These are phyloP conservation scores for Sinella curviseta DNA, from an alignment of 1,140 invertebrate genomes.

Conservation along the genomic window DNA sequence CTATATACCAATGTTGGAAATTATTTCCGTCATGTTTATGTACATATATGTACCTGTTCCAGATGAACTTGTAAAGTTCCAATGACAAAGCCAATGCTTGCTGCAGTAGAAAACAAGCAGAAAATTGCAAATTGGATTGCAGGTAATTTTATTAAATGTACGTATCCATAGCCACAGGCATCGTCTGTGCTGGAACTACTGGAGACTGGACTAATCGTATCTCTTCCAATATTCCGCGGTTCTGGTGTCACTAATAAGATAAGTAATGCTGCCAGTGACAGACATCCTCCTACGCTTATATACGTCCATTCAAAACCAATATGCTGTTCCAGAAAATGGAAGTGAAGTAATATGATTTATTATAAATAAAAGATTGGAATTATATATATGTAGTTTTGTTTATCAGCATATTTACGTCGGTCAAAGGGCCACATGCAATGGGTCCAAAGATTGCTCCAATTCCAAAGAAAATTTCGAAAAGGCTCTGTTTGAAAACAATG, in stretches of 20 bases:
- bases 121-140: slow-evolving; percentile 67
- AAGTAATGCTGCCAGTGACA: slow-evolving; percentile 74
- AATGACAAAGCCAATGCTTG: slow-evolving; percentile 78
- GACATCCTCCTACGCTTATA: slow-evolving; percentile 72
- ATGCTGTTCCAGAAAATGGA: no score
- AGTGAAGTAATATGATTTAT: neutral
- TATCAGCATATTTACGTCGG: slow-evolving; percentile 56
- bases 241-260: slow-evolving; percentile 71
- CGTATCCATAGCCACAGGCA: slow-evolving; percentile 62
- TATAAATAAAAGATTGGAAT: neutral
- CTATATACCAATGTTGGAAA: neutral
- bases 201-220: no score
- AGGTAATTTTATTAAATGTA: slow-evolving; percentile 65
- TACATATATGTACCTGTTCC: slow-evolving; percentile 58
- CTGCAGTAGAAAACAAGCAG: slow-evolving; percentile 71
- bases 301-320: slow-evolving; percentile 86
- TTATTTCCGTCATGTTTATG: neutral
- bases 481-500: slow-evolving; percentile 61
- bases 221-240: neutral
- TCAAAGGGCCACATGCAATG: slow-evolving; percentile 77
- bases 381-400: neutral
- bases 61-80: slow-evolving; percentile 80
- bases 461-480: slow-evolving; percentile 86
- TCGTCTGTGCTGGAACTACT: neutral
- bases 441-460: slow-evolving; percentile 83